Percentiles rank a stretch among this genome's conserved stretches.
Conservation (phyloP, 1,140 invertebrate species). For the Varroa destructor region DNA sequence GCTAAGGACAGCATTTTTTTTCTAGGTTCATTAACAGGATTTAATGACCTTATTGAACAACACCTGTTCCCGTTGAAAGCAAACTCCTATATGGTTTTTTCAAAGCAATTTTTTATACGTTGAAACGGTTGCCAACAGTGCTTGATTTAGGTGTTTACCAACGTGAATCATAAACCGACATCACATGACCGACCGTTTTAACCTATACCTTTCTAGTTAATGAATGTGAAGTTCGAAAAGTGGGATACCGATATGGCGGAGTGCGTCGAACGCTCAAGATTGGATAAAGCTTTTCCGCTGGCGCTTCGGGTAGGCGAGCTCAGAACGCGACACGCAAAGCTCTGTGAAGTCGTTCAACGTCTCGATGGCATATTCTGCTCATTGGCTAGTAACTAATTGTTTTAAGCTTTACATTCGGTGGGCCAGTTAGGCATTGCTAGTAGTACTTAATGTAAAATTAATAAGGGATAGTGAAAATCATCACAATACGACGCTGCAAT, state of each 20-base stretch:
- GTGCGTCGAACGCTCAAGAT: background rate
- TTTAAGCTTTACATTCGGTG: no score
- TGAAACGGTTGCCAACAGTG: no score
- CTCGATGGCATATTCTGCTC: slow-evolving; percentile 7
- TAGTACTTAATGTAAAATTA: no score
- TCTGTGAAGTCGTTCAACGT: background rate
- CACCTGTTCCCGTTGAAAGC: background rate
- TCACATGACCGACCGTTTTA: no score
- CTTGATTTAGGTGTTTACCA: no score
- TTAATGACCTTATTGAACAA: background rate
- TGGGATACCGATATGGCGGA: background rate
- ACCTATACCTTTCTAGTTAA: background rate
- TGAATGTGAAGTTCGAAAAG: background rate
- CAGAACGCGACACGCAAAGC: background rate
- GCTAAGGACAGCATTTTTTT: background rate
- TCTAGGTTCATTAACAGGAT: background rate
- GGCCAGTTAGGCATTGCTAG: no score
- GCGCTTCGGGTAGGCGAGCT: background rate
- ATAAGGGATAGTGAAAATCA: no score
- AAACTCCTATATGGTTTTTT: background rate
- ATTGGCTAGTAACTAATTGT: no score
- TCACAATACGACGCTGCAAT: no score
- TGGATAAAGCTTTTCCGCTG: background rate
- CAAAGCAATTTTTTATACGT: background rate
- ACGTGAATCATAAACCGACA: no score